Evolutionary conservation across 1,140 invertebrate species (phyloP).

Genomic region (Drosophila sp.): DNA sequence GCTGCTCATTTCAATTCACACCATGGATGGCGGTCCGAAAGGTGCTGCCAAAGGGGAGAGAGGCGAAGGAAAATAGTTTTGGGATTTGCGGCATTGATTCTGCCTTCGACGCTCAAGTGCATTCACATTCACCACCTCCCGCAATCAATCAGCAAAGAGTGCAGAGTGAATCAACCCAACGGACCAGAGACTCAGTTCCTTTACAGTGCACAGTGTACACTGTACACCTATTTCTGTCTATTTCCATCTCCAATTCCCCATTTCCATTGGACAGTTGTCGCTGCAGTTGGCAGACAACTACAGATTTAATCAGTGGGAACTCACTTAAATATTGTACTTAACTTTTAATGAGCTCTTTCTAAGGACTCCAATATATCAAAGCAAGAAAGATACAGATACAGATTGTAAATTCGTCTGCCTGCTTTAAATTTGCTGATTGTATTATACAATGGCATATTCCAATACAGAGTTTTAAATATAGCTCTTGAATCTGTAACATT

Average conservation of each 20-base stretch:
- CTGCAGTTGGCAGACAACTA: slow-evolving; percentile 1
- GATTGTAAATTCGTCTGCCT: too few relatives aligned
- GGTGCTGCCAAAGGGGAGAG: slow-evolving; percentile 1
- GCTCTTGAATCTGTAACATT: too few relatives aligned
- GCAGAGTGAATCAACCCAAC: slow-evolving; percentile 3
- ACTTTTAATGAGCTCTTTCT: not conserved
- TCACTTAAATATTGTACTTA: not conserved
- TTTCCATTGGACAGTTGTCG: not conserved
- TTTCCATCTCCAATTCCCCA: not conserved
- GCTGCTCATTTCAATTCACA: slow-evolving; percentile 80
- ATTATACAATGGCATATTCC: too few relatives aligned
- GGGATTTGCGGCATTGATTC: slow-evolving; percentile 81
- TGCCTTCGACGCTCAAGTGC: slow-evolving; percentile 71
- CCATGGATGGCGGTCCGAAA: slow-evolving; percentile 27
- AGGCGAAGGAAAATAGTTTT: slow-evolving; percentile 63
- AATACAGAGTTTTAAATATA: too few relatives aligned
- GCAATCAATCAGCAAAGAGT: slow-evolving; percentile 66
- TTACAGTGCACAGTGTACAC: too few relatives aligned
- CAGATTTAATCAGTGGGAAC: not conserved
- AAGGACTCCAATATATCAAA: too few relatives aligned
- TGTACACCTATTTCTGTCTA: too few relatives aligned
- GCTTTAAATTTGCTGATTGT: too few relatives aligned
- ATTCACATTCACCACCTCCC: slow-evolving; percentile 49
- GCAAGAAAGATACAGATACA: too few relatives aligned
- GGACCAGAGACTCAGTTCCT: not conserved